phyloP scores from a whole-genome alignment of 2,113 vertebrate genomes.

The Leptosomus discolor region DNA sequence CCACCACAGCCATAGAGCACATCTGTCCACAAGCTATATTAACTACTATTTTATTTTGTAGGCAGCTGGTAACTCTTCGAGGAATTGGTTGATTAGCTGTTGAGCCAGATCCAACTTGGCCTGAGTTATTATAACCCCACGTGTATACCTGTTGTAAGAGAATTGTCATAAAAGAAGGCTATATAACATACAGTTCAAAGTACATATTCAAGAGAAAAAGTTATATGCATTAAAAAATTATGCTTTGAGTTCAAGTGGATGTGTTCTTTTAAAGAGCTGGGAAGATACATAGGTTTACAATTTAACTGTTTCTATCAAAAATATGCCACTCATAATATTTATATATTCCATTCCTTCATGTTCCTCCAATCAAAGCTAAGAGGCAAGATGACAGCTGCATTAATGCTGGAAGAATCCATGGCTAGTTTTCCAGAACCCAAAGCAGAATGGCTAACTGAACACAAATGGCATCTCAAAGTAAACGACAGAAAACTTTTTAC shows the following conservation, averaged over 20 bases:
- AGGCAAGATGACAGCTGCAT: neutral
- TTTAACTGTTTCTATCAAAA: neutral
- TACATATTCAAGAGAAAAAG: neutral
- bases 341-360: neutral
- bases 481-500: neutral
- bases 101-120: constrained; percentile 96
- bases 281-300: neutral
- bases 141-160: constrained; percentile 84
- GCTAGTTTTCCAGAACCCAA: neutral
- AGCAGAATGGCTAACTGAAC: neutral
- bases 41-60: constrained; percentile 91
- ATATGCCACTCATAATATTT: neutral
- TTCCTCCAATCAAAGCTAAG: neutral
- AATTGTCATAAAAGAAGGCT: neutral
- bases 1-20: constrained; percentile 95
- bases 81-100: constrained; percentile 96
- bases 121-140: constrained; percentile 98
- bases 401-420: neutral
- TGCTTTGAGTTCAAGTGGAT: neutral
- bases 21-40: constrained; percentile 96
- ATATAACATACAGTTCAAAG: neutral
- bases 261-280: neutral
- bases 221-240: neutral
- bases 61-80: constrained; percentile 89
- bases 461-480: neutral